Evolutionary conservation across 2,888 invertebrate genomes (phyloP), one percentile per base, ranked within the genome.

Genomic region (Thereva unica): DNA sequence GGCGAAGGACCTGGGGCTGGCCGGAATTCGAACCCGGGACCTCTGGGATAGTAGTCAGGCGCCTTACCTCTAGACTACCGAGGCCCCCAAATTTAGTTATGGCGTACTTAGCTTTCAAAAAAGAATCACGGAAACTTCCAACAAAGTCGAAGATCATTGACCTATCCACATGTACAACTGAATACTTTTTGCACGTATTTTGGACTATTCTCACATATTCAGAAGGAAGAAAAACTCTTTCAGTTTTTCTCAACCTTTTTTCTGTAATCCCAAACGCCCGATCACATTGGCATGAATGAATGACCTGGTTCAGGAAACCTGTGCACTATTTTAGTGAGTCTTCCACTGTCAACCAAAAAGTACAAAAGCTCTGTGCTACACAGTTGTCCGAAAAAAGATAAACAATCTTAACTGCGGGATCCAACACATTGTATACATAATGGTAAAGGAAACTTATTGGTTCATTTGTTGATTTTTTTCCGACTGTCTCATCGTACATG

Each of bases 371-470:
- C 34, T 49, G 49, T 6, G 12, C 9, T 23, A 34, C 49, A 49
- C 49, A 49, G 5, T 12, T 49, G 34, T 49, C 49, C 12, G 12
- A 49, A 49, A 49, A 49, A 49, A 49, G 9, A 4, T 49, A 12
- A 23, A 49, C 6, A 4, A 4, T 49, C 34, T 49, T 49, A 6
- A 12, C 23, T 4, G 49, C 12, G 23, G 12, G 4, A 49, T 12
- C 12, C 12, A 49, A 4, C 12, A 49, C 34, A 49, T 12, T 49
- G 8, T 49, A 23, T 6, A 49, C 34, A 12, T 10, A 45, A 12
- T 45, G 9, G 10, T 45, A 10, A 10, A 45, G 45, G 10, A 5
- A 45, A 12, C 45, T 45, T 9, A 45, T 12, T 10, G 45, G 9
- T 6, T 45, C n/a, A 45, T 45, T 45, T 10, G 45, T 4, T 9